These are phyloP conservation scores for Gavialis gangeticus DNA, from an alignment of 2,113 vertebrate genomes.

Conservation along the genomic window DNA sequence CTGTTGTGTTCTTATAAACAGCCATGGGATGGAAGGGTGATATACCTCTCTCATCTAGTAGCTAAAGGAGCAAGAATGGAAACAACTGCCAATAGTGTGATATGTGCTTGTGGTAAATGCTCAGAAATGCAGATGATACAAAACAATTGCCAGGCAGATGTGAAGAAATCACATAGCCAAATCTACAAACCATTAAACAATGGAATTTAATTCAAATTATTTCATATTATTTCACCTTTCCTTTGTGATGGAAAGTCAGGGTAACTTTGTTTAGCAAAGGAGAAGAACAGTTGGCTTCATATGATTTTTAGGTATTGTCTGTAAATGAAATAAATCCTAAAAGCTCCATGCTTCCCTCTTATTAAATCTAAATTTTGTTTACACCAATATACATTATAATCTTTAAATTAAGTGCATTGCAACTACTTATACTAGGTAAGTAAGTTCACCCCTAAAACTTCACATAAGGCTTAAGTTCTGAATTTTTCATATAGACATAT, in stretches of 20 bases:
- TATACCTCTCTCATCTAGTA: not conserved
- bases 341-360: not conserved
- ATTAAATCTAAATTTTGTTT: not conserved
- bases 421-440: not conserved
- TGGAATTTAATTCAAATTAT: not conserved
- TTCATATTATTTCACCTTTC: not conserved
- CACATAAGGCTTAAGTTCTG: not conserved
- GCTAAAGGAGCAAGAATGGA: not conserved
- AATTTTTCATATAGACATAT: not conserved
- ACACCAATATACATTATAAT: not conserved
- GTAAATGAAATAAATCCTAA: not conserved
- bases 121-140: not conserved
- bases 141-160: not conserved
- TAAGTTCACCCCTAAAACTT: not conserved
- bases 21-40: not conserved
- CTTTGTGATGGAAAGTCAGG: not conserved
- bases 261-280: not conserved
- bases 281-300: not conserved
- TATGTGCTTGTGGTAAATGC: not conserved
- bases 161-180: not conserved
- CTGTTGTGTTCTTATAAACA: not conserved
- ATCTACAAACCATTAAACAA: not conserved
- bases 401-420: not conserved
- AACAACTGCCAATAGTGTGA: not conserved
- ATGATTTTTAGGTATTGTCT: not conserved